phyloP scores from a whole-genome alignment of 2,888 invertebrate genomes.

The Sabellastarte sp. region DNA sequence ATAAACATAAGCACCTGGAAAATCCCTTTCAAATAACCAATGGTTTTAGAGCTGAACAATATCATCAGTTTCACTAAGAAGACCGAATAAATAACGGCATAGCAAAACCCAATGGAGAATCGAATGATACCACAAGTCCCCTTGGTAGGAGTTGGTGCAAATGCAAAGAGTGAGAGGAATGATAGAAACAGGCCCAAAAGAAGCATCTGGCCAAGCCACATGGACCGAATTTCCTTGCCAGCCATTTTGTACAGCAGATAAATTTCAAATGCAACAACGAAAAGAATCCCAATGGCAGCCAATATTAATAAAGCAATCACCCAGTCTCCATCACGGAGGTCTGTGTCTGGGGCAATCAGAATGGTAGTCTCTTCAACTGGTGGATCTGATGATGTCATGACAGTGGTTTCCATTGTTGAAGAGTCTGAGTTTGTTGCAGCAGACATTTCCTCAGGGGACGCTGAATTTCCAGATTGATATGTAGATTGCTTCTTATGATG shows the following conservation, averaged over 20 bases:
- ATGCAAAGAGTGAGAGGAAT: slow-evolving; percentile 59
- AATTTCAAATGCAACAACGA: slow-evolving; percentile 80
- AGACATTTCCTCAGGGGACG: too few species aligned
- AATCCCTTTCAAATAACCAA: slow-evolving; percentile 73
- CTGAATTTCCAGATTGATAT: too few species aligned
- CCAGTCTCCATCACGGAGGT: slow-evolving; percentile 66
- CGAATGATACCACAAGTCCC: slow-evolving; percentile 60
- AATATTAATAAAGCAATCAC: slow-evolving; percentile 84
- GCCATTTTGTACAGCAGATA: slow-evolving; percentile 81
- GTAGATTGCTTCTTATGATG: too few species aligned
- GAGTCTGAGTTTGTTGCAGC: too few species aligned
- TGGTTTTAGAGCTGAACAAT: slow-evolving; percentile 84
- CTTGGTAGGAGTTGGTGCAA: slow-evolving; percentile 55
- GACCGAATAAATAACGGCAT: slow-evolving; percentile 83
- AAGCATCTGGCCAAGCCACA: slow-evolving; percentile 60
- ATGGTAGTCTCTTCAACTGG: too few species aligned
- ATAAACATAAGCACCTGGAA: slow-evolving; percentile 84
- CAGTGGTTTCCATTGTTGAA: too few species aligned
- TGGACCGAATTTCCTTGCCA: slow-evolving; percentile 54
- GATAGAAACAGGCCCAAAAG: slow-evolving; percentile 60
- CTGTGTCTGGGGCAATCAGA: too few species aligned
- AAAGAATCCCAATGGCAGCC: slow-evolving; percentile 78
- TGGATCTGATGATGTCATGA: too few species aligned
- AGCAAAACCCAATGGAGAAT: slow-evolving; percentile 58
- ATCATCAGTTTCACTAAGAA: slow-evolving; percentile 92